Percentiles rank a stretch among this genome's conserved stretches.
Evolutionary conservation across 2,113 vertebrate species (phyloP).

Genomic region (Melanerpes aurifrons): DNA sequence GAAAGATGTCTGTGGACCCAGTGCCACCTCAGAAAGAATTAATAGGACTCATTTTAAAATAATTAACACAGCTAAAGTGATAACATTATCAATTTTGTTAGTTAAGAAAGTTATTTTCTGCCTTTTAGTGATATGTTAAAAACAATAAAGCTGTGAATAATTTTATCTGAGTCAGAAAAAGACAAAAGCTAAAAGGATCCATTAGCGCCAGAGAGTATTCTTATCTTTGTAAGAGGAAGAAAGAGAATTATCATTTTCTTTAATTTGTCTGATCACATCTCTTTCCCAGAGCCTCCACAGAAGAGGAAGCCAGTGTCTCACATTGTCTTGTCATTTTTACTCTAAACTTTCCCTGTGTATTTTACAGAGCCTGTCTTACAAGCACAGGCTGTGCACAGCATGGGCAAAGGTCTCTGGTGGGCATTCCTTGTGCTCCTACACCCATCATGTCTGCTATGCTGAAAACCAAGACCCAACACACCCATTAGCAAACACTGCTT

Average conservation of each 20-base stretch:
- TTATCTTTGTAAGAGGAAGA: neutral
- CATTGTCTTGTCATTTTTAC: neutral
- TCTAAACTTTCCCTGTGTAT: neutral
- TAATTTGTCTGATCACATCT: neutral
- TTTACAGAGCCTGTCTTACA: neutral
- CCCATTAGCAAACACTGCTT: neutral
- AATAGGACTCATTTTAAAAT: neutral
- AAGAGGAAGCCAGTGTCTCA: neutral
- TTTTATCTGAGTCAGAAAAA: neutral
- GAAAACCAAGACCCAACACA: neutral
- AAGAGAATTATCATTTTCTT: neutral
- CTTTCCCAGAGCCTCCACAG: neutral
- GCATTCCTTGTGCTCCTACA: rapidly evolving
- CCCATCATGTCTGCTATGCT: neutral
- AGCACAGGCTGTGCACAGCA: neutral
- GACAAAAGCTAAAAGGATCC: neutral
- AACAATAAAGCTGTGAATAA: neutral
- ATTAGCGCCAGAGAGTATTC: neutral
- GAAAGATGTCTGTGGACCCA: neutral
- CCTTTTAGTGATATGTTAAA: neutral
- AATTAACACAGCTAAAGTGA: neutral
- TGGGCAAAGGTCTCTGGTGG: neutral
- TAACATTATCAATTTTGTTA: neutral
- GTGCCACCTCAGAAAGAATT: neutral
- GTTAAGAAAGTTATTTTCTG: slow-evolving; percentile 5